Conservation (phyloP, 2,888 invertebrate genomes). For the Stegana nigrithorax region DNA sequence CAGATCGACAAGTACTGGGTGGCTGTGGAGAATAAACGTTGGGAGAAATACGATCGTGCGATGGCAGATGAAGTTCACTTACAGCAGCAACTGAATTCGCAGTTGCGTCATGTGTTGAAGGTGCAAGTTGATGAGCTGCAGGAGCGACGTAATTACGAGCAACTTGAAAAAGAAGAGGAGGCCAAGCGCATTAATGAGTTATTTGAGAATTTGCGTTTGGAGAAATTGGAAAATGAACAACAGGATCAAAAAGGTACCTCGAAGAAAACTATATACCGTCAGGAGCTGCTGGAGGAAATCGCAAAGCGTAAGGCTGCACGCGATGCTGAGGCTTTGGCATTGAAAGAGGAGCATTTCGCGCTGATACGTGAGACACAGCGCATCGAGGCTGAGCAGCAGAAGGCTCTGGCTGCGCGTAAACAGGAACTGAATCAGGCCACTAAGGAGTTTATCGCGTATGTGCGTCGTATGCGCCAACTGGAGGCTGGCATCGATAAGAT, state of each 20-base stretch:
- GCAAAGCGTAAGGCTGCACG: constrained; percentile 32
- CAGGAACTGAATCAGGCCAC: constrained; percentile 44
- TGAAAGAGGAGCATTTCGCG: constrained; percentile 44
- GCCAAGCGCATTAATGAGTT: constrained; percentile 36
- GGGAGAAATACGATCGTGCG: constrained; percentile 38
- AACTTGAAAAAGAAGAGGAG: constrained; percentile 42
- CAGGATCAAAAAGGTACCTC: too few species aligned
- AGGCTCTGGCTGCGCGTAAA: constrained; percentile 34
- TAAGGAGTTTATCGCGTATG: constrained; percentile 55
- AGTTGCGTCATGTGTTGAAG: constrained; percentile 39
- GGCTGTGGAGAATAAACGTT: constrained; percentile 44
- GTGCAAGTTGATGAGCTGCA: constrained; percentile 43
- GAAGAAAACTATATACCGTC: constrained; percentile 40
- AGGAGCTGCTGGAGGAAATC: constrained; percentile 49
- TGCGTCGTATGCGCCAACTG: constrained; percentile 50
- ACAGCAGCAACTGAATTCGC: constrained; percentile 40
- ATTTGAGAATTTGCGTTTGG: constrained; percentile 45
- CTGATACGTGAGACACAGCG: constrained; percentile 50
- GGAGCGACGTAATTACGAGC: constrained; percentile 30
- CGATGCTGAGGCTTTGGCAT: constrained; percentile 35
- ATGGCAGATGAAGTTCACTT: constrained; percentile 42
- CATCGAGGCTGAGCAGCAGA: constrained; percentile 45
- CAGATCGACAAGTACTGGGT: constrained; percentile 53
- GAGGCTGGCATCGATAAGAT: constrained; percentile 47
- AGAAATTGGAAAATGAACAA: constrained; percentile 42